Evolutionary conservation across 2,888 invertebrate genomes (phyloP), one percentile per base, ranked within the genome.

Genomic region (Osedax frankpressi): DNA sequence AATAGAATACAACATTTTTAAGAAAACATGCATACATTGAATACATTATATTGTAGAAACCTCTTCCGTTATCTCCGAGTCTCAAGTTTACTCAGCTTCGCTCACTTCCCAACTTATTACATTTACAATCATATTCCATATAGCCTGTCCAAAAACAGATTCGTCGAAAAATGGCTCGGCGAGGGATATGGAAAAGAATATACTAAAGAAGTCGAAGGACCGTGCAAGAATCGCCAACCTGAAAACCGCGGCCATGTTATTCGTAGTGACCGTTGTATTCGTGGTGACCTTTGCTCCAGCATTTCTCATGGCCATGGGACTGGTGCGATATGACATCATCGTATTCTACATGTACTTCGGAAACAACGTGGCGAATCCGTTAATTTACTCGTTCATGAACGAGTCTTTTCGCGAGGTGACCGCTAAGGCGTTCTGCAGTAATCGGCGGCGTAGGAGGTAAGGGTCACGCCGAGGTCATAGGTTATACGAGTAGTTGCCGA

Each of bases 351-450:
- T 81, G 76, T 82, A 82, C 74, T 82, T 81, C 74, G 76, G 79
- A 60, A 82, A 82, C 75, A 82, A 82, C 75, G 81, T 81, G 29
- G 82, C 80, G 26, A 82, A 82, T 77, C 82, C 82, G 0, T 78
- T 82, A 70, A 82, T 82, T 69, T 82, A 82, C 76, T 82, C 82
- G 72, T 82, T 82, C 73, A 79, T 82, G 78, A 82, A 82, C 78
- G 78, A 80, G 73, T 79, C 80, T 59, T 82, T 82, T 76, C 76
- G 81, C 70, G 80, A 81, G 19, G 69, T 28, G 25, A 19, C 29
- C 2, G 28, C 28, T 24, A 26, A n/a, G 28, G 28, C 29, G 27
- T 69, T 69, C 69, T 28, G 69, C 29, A 6, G 44, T 6, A 44
- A 44, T 11, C 44, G 11, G 6, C 44, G 44, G 6, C 44, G 11